These are phyloP conservation scores for Argya squamiceps DNA, from an alignment of 2,797 vertebrate genomes.

Conservation along the genomic window DNA sequence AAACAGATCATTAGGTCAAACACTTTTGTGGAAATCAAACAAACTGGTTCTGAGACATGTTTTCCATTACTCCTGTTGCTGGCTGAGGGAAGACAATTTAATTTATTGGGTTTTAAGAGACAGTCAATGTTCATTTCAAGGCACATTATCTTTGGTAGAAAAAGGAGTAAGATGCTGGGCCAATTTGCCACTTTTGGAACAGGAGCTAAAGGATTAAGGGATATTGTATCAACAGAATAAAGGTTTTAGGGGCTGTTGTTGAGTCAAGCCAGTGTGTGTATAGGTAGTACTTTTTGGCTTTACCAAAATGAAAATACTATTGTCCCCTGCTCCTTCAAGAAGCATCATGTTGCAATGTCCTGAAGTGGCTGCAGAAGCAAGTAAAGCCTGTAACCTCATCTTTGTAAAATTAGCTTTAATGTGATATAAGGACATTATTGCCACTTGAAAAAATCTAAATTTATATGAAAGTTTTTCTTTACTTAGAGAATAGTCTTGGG, in stretches of 20 bases:
- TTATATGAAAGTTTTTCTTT: background rate
- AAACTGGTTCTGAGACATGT: background rate
- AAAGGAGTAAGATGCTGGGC: background rate
- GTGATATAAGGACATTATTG: background rate
- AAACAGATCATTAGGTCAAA: constrained; percentile 5
- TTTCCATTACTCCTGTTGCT: background rate
- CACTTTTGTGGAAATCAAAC: constrained; percentile 7
- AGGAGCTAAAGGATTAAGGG: background rate
- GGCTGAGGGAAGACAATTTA: background rate
- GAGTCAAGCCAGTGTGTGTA: background rate
- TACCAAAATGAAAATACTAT: background rate
- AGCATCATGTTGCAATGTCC: background rate
- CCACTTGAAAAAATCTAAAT: background rate
- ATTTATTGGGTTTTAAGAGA: background rate
- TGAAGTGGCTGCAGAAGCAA: background rate
- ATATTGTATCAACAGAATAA: background rate
- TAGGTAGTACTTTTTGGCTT: background rate
- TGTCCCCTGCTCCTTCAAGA: background rate
- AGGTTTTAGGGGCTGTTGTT: background rate
- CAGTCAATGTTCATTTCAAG: background rate
- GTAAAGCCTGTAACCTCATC: background rate
- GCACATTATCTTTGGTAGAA: background rate
- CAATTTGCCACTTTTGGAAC: background rate
- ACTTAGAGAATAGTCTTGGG: background rate
- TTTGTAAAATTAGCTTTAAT: background rate